Evolutionary conservation across 2,797 vertebrate genomes (phyloP).

Genomic region (Enteromius anoplus): DNA sequence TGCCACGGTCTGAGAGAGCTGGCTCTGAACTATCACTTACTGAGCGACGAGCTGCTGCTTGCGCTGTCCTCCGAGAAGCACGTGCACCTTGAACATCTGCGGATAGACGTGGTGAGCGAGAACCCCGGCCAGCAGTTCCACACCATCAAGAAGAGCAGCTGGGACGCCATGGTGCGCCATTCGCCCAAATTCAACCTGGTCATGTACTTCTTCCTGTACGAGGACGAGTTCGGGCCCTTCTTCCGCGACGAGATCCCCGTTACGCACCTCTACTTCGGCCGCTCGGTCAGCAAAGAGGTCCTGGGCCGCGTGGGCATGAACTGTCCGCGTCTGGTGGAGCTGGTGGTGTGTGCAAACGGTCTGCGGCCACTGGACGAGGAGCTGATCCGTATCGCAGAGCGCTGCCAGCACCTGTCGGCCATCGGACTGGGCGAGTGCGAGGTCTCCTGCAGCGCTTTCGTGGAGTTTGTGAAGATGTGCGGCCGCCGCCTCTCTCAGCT

Average conservation of each 20-base stretch:
- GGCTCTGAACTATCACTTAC: slow-evolving; percentile 94
- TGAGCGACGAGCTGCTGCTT: slow-evolving; percentile 95
- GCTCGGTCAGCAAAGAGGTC: slow-evolving; percentile 97
- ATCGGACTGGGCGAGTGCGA: slow-evolving; percentile 97
- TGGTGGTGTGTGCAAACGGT: slow-evolving; percentile 97
- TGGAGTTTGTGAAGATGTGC: slow-evolving; percentile 98
- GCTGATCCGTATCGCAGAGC: slow-evolving; percentile 94
- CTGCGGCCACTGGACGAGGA: slow-evolving; percentile 95
- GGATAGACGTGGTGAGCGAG: slow-evolving; percentile 97
- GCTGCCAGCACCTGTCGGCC: slow-evolving; percentile 92
- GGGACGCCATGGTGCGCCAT: slow-evolving; percentile 96
- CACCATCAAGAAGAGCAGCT: slow-evolving; percentile 96
- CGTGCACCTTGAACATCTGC: slow-evolving; percentile 93
- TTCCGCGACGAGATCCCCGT: slow-evolving; percentile 94
- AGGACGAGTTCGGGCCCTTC: slow-evolving; percentile 96
- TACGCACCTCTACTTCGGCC: slow-evolving; percentile 97
- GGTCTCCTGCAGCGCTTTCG: slow-evolving; percentile 97
- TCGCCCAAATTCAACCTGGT: slow-evolving; percentile 98
- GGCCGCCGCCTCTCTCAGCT: slow-evolving; percentile 93
- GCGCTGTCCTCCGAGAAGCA: slow-evolving; percentile 97
- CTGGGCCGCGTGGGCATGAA: slow-evolving; percentile 95
- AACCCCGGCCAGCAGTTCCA: slow-evolving; percentile 96
- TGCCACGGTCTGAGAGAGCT: slow-evolving; percentile 96
- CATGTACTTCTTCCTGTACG: slow-evolving; percentile 99
- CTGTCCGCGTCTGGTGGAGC: slow-evolving; percentile 93